phyloP scores from a whole-genome alignment of 1,140 invertebrate species.

The Trichomalopsis sarcophagae region DNA sequence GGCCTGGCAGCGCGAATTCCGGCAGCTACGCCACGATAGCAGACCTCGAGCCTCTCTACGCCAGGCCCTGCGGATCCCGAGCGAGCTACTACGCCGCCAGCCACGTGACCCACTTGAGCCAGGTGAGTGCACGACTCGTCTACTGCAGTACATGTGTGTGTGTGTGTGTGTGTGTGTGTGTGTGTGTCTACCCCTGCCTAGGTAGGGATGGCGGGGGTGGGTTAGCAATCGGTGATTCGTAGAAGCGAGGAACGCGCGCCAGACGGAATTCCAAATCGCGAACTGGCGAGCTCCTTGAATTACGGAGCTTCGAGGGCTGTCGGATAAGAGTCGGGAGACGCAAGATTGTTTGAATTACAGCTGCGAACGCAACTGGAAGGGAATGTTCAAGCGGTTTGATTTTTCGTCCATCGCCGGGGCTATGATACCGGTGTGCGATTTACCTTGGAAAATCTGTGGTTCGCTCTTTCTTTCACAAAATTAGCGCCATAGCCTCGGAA shows the following conservation, averaged over 20 bases:
- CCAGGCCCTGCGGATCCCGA: slow-evolving; percentile 75
- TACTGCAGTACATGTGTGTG: background rate
- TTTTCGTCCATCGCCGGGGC: background rate
- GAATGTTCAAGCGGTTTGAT: background rate
- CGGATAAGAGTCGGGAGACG: background rate
- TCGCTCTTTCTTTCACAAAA: too few relatives aligned
- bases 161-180: background rate
- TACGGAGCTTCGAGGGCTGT: background rate
- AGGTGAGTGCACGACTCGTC: slow-evolving; percentile 70
- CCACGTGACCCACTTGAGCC: slow-evolving; percentile 75
- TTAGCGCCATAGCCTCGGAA: too few relatives aligned
- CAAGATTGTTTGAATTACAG: background rate
- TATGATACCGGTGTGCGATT: too few relatives aligned
- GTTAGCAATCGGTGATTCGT: background rate
- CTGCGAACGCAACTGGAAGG: too few relatives aligned
- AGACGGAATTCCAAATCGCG: slow-evolving; percentile 17
- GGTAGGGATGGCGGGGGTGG: too few relatives aligned
- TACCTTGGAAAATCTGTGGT: too few relatives aligned
- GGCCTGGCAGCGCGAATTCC: slow-evolving; percentile 83
- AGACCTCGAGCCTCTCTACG: slow-evolving; percentile 79
- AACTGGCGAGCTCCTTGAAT: background rate
- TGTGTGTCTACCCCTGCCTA: too few relatives aligned
- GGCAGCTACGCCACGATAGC: slow-evolving; percentile 88
- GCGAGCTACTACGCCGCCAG: slow-evolving; percentile 79
- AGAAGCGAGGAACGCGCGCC: background rate